Evolutionary conservation across 2,113 vertebrate species (phyloP).

Genomic region (Physeter macrocephalus): DNA sequence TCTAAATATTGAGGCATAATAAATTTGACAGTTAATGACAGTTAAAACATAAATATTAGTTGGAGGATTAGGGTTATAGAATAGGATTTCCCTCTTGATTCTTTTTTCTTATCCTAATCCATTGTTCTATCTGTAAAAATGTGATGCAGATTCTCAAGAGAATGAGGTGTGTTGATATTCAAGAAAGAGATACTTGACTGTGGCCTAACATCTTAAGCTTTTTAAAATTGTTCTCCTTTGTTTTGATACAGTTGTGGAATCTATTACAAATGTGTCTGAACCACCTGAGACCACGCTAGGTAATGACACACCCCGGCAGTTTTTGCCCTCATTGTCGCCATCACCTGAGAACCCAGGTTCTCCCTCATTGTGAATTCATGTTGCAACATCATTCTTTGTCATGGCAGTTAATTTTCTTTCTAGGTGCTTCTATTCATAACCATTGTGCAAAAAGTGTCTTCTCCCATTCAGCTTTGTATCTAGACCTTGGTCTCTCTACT

Average conservation of each 20-base stretch:
- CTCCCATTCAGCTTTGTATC: neutral
- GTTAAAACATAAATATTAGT: neutral
- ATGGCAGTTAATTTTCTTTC: neutral
- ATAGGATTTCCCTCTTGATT: neutral
- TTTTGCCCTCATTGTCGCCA: neutral
- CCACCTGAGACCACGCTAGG: constrained; percentile 62
- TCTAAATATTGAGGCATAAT: neutral
- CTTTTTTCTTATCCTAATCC: neutral
- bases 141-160: neutral
- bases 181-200: neutral
- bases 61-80: neutral
- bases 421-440: neutral
- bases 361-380: neutral
- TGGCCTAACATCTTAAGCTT: neutral
- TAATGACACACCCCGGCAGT: constrained; percentile 54
- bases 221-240: constrained; percentile 48
- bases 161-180: neutral
- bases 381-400: neutral
- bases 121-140: neutral
- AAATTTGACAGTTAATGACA: neutral
- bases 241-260: constrained; percentile 66
- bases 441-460: neutral
- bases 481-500: neutral
- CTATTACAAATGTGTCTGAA: constrained; percentile 54
- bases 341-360: neutral